Evolutionary conservation across 2,888 invertebrate species (phyloP), one percentile per base, ranked within the genome.

Genomic region (Nineta flava): DNA sequence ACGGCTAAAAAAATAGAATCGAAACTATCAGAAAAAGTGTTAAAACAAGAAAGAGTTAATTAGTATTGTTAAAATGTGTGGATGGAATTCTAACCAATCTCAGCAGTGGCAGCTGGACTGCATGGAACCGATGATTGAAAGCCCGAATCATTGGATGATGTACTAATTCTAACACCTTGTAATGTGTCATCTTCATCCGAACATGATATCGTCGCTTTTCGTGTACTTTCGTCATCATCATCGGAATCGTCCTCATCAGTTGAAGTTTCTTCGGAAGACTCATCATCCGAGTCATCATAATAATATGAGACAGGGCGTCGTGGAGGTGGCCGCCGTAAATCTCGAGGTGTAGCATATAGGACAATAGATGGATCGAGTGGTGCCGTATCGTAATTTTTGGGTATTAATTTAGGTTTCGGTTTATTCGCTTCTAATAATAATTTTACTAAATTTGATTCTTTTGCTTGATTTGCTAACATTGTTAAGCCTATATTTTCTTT

Each of bases 81-180:
- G 34, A 26, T 16, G 19, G 10, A 69, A 67, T 59, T 62, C 62
- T 68, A 72, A 77, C 77, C 77, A 72, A 76, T 76, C 26, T 26
- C 26, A 26, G 26, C 26, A 26, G 26, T 26, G 26, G 26, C 7
- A 26, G 77, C 76, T 51, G 79, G 77, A 58, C 77, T 79, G 53
- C 76, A 72, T 38, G 79, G 79, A 50, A 77, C 79, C 46, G 80
- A 79, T 51, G 67, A 75, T 65, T 86, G 85, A 66, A 87, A 86
- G 56, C 87, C 87, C 51, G 87, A 87, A 70, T 87, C 87, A 66
- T 83, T 84, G 59, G 87, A 87, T 59, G 84, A 83, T 53, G 84
- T 86, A 51, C 82, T 82, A 66, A 76, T 72, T 59, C 75, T 74
- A 57, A 76, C 73, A 55, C 62, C 61, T 49, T 55, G 13, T 17